Evolutionary conservation across 2,797 vertebrate genomes (phyloP).

Genomic region (Bradypodion pumilum): DNA sequence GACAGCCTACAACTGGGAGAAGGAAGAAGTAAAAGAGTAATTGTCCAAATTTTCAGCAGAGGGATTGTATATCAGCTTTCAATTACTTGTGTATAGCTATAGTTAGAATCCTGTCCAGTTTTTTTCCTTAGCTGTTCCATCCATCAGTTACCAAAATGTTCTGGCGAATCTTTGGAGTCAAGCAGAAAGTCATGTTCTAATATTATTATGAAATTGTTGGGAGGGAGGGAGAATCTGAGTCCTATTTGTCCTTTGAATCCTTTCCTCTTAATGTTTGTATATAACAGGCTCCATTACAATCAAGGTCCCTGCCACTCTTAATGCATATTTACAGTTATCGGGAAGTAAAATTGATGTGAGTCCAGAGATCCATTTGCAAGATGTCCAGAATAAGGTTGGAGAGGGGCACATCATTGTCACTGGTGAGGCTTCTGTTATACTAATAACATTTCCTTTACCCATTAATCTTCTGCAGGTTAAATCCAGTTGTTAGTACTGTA

Average conservation of each 20-base stretch:
- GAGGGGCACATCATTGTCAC: slow-evolving; percentile 76
- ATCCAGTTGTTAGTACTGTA: too few species aligned
- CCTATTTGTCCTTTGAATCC: too few species aligned
- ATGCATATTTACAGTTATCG: slow-evolving; percentile 80
- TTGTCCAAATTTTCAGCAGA: not conserved
- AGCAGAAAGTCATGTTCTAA: not conserved
- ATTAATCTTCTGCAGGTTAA: not conserved
- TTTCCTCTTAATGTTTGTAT: not conserved
- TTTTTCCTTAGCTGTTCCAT: not conserved
- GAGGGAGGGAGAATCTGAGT: too few species aligned
- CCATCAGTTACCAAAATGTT: not conserved
- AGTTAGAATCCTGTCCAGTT: not conserved
- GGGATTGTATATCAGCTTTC: not conserved
- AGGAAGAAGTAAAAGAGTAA: not conserved
- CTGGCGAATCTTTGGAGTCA: not conserved
- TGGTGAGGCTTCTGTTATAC: slow-evolving; percentile 77
- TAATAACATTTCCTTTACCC: slow-evolving; percentile 16
- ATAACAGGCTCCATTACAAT: slow-evolving; percentile 83
- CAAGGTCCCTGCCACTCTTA: slow-evolving; percentile 85
- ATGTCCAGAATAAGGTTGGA: slow-evolving; percentile 67
- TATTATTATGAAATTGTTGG: not conserved
- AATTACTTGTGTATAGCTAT: not conserved
- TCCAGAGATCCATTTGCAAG: slow-evolving; percentile 81
- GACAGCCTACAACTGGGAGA: too few species aligned
- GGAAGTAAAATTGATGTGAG: slow-evolving; percentile 84